These are phyloP conservation scores for Leptogaster cylindrica DNA, from an alignment of 2,888 invertebrate genomes.

Conservation along the genomic window DNA sequence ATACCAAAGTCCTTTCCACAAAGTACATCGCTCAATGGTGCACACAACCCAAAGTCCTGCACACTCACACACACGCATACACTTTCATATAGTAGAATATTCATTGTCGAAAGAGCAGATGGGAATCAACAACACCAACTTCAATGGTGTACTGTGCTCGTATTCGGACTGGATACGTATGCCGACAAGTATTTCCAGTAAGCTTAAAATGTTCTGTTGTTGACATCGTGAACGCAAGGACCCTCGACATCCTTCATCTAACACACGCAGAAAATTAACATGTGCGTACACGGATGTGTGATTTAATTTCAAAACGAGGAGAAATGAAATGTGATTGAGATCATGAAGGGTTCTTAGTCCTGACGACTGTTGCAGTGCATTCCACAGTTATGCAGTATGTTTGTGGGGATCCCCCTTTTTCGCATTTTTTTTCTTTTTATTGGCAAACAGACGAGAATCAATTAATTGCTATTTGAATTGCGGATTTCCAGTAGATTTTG, in stretches of 20 bases:
- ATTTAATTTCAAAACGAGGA: constrained; percentile 46
- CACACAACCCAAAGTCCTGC: no score
- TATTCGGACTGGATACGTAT: neutral
- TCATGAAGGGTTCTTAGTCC: constrained; percentile 29
- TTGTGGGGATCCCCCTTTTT: constrained; percentile 28
- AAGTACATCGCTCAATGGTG: constrained; percentile 44
- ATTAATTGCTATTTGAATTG: constrained; percentile 46
- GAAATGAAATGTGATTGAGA: constrained; percentile 39
- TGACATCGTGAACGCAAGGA: constrained; percentile 30
- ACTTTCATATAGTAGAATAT: no score
- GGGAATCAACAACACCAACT: constrained; percentile 34
- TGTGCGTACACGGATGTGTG: constrained; percentile 43
- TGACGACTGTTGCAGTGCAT: constrained; percentile 3
- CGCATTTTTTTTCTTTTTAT: no score
- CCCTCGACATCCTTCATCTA: constrained; percentile 32
- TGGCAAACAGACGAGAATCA: constrained; percentile 46
- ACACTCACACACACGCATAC: constrained; percentile 43
- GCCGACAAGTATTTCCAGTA: constrained; percentile 6
- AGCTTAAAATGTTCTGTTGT: constrained; percentile 26
- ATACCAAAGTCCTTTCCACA: constrained; percentile 41
- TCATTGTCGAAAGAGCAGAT: constrained; percentile 41
- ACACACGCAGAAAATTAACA: constrained; percentile 38
- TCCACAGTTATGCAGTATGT: constrained; percentile 8
- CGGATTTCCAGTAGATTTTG: constrained; percentile 41
- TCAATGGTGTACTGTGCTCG: neutral